Evolutionary conservation across 2,888 invertebrate species (phyloP).

Genomic region (Lucinisca nassula): DNA sequence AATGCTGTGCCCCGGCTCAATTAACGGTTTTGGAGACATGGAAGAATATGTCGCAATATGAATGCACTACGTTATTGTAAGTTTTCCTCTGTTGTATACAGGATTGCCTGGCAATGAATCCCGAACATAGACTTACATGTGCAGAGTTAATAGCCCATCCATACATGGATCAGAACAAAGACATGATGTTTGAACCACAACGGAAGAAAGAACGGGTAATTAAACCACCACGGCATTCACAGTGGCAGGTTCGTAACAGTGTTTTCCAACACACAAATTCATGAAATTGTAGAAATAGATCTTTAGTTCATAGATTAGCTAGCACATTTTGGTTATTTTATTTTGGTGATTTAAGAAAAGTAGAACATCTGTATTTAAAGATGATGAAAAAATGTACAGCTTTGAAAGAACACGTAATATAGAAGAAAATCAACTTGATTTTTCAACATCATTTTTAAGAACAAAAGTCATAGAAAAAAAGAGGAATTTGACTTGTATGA

Average conservation of each 20-base stretch:
- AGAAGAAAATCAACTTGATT: too few relatives aligned
- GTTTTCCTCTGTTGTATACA: slow-evolving; percentile 84
- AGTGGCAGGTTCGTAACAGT: slow-evolving; percentile 67
- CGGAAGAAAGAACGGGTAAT: slow-evolving; percentile 57
- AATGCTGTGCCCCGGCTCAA: too few relatives aligned
- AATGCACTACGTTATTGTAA: background rate
- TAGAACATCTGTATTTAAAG: too few relatives aligned
- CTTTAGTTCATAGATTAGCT: background rate
- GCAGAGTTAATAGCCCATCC: slow-evolving; percentile 96
- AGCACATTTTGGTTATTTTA: background rate
- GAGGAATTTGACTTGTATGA: too few relatives aligned
- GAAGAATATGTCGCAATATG: too few relatives aligned
- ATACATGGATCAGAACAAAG: slow-evolving; percentile 92
- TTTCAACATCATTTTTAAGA: too few relatives aligned
- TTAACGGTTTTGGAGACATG: too few relatives aligned
- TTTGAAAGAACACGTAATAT: too few relatives aligned
- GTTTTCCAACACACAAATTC: slow-evolving; percentile 48
- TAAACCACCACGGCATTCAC: slow-evolving; percentile 47
- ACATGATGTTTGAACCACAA: slow-evolving; percentile 68
- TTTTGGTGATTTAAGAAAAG: background rate
- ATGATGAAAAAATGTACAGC: too few relatives aligned
- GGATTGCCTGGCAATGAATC: slow-evolving; percentile 99
- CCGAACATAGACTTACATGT: slow-evolving; percentile 96
- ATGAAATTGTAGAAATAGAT: background rate
- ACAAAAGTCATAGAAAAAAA: too few relatives aligned